phyloP scores from a whole-genome alignment of 2,113 vertebrate species.

The Cnemophilus loriae region DNA sequence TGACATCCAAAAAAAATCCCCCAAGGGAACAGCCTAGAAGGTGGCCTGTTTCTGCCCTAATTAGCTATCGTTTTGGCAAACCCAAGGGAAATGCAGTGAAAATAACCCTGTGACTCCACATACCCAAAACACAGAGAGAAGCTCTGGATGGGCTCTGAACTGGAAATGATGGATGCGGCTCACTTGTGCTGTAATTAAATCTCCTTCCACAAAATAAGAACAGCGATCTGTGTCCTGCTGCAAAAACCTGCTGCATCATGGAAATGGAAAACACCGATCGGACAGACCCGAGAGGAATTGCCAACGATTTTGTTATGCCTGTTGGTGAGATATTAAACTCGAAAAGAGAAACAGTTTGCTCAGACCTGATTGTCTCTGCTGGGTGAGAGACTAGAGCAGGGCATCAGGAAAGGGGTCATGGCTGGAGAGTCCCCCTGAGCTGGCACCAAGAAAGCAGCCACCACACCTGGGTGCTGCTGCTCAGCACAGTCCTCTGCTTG shows the following conservation, averaged over 20 bases:
- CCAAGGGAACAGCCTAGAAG: neutral
- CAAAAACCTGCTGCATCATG: slow-evolving; percentile 40
- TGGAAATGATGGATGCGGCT: slow-evolving; percentile 64
- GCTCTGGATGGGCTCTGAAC: slow-evolving; percentile 10
- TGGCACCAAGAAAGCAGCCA: neutral
- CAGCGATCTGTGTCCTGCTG: slow-evolving; percentile 11
- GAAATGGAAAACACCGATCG: neutral
- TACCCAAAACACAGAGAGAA: neutral
- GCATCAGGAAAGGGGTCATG: neutral
- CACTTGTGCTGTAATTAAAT: slow-evolving; percentile 47
- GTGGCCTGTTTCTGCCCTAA: neutral
- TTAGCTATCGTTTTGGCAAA: neutral
- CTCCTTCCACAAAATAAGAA: slow-evolving; percentile 43
- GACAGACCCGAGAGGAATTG: neutral
- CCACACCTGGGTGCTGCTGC: neutral
- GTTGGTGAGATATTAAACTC: neutral
- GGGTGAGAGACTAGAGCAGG: neutral
- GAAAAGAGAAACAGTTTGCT: neutral
- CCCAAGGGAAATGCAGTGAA: neutral
- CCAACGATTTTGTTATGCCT: neutral
- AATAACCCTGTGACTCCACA: neutral
- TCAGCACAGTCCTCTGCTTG: neutral
- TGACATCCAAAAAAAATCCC: neutral
- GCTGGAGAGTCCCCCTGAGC: neutral
- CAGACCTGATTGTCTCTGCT: neutral